A percentile compares a stretch with the other conserved stretches of the same genome.
phyloP scores from a whole-genome alignment of 2,113 vertebrate genomes.

The Aepyceros melampus region DNA sequence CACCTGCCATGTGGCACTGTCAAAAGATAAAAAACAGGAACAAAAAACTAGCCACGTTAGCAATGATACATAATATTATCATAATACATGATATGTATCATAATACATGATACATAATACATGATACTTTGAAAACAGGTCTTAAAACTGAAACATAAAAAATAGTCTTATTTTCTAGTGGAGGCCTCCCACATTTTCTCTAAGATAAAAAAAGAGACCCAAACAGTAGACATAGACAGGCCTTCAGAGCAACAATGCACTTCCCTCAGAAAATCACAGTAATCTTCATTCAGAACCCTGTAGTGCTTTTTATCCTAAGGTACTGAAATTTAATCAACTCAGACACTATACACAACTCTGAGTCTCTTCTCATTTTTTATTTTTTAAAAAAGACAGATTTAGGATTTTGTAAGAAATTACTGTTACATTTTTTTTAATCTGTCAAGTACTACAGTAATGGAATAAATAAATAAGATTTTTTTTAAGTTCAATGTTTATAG shows the following conservation, averaged over 20 bases:
- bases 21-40: not conserved
- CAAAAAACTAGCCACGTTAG: not conserved
- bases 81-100: not conserved
- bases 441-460: constrained; percentile 69
- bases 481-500: constrained; percentile 76
- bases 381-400: constrained; percentile 77
- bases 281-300: not conserved
- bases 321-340: constrained; percentile 28
- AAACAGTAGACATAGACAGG: not conserved
- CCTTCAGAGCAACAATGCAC: not conserved
- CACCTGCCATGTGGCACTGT: not conserved
- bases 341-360: constrained; percentile 32
- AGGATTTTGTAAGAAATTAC: constrained; percentile 67
- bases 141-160: constrained; percentile 11
- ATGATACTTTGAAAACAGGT: not conserved
- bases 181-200: not conserved
- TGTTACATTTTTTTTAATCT: constrained; percentile 77
- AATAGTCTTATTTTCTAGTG: not conserved
- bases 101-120: not conserved
- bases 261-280: not conserved
- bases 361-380: constrained; percentile 70
- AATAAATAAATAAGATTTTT: constrained; percentile 78
- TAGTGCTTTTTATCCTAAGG: not conserved
- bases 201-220: not conserved
- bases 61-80: not conserved